phyloP scores from a whole-genome alignment of 1,140 invertebrate genomes.

The Trichomalopsis sarcophagae region DNA sequence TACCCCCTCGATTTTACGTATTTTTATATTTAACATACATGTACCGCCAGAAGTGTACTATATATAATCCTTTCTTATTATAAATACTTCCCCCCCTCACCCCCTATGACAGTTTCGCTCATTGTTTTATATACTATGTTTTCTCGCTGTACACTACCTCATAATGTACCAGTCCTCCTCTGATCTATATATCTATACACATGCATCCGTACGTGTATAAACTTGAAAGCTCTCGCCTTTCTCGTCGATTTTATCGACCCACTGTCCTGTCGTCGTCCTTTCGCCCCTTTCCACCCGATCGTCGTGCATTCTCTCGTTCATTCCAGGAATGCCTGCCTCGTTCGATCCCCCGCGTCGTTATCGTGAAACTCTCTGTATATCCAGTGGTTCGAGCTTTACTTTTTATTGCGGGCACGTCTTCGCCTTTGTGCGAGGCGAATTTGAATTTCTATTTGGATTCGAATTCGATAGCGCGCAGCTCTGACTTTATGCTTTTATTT shows the following conservation, averaged over 20 bases:
- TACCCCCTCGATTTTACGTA: not conserved
- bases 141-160: not conserved
- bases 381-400: too few relatives aligned
- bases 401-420: not conserved
- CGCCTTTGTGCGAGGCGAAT: not conserved
- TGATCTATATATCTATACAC: not conserved
- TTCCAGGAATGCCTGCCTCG: not conserved
- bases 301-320: not conserved
- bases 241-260: conserved; percentile 13
- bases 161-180: not conserved
- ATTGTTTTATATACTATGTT: not conserved
- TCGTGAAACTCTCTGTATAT: conserved; percentile 3
- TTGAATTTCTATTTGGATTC: not conserved
- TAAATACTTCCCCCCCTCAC: not conserved
- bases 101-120: not conserved
- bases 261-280: not conserved
- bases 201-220: not conserved
- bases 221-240: not conserved
- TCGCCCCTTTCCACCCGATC: not conserved
- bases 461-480: not conserved
- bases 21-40: not conserved
- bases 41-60: not conserved
- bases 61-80: not conserved
- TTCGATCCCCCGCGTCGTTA: not conserved
- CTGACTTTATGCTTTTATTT: too few relatives aligned